Base-by-base conservation (phyloP, 2,113 vertebrate genomes). In the Eolophus roseicapilla region DNA sequence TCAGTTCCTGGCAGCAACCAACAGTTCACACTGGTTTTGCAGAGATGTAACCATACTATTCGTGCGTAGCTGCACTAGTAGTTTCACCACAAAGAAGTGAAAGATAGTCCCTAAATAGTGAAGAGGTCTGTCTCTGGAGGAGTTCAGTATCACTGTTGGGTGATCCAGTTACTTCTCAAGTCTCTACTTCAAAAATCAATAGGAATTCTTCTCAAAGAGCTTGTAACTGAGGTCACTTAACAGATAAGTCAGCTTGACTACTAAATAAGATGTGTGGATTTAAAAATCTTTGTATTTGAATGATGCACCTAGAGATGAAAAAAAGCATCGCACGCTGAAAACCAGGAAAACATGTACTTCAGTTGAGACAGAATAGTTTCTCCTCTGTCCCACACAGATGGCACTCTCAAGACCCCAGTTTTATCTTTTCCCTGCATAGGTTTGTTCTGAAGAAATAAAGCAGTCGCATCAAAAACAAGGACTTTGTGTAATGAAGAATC, bases 1-100 rank as follows among this genome's bases (percentile, higher is more conserved):
- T 46, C 60, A 28, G 18, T 39, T 64, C 49, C 49, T 31, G 64
- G 71, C 39, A 68, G 83, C 17, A 50, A 17, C 28, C 2, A 1
- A 12, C 20, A 37, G 49, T 18, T 41, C 23, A 3, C 13, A 7
- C 12, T 19, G 46, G 49, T 27, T 75, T 69, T 39, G 44, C 68
- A 53, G n/a, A 27, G 28, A 19, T 19, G 19, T 11, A 33, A 28
- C 53, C 33, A 5, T 0, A 3, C 17, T 8, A 4, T 21, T 39
- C 0, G 0, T 3, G 8, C 6, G 7, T 2, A 69, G 41, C 67
- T 68, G 23, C 1, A 0, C 12, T 14, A 33, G 33, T 3, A 25
- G 13, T 37, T 37, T 49, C 69, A 47, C 64, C 33, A 33, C 0
- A 0, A 19, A 74, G 59, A 84, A 60, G 43, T 3, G 16, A 71